Base-by-base conservation (phyloP, 1,140 invertebrate genomes). In the Panulirus ornatus region DNA sequence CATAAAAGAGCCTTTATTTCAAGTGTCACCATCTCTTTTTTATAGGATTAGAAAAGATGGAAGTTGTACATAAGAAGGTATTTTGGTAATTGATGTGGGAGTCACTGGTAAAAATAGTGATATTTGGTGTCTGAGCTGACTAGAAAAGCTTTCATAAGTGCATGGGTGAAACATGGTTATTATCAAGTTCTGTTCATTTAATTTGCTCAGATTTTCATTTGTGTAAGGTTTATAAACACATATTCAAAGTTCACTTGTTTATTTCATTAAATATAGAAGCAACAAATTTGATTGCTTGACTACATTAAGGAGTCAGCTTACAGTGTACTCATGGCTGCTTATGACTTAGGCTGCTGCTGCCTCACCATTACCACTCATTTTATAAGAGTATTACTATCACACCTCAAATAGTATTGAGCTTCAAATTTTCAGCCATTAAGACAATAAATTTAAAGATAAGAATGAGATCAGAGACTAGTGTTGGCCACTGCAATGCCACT, bases 231-330 rank as follows among this genome's bases (percentile, higher is more conserved):
- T 36, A 81, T 58, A 22, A 36, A 81, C 6, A 81, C 38, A 58
- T 54, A 22, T 54, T 54, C 58, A 81, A 58, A 81, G 58, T 81
- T 81, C 78, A 81, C n/a, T 81, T 81, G 78, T 90, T 84, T 90
- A 90, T 90, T 90, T 90, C 88, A 84, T 90, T 90, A 90, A 90
- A 90, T 90, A 90, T 90, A 90, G 88, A 90, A 90, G 88, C 88
- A 90, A 90, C 88, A 90, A 90, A 90, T 90, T 85, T 85, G 88
- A 89, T 89, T 89, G 88, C 79, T 83, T 89, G 88, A 89, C 88
- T 89, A 89, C 71, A 84, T 81, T 89, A 89, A 89, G 81, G 88
- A 84, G 70, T 90, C 82, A 71, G 88, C 88, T 79, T 84, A 85
- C 88, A 84, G 63, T 85, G 83, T 85, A 83, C 88, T 85, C 88